These are phyloP conservation scores for Heliconius congener DNA, from an alignment of 1,140 invertebrate species.

Conservation along the genomic window DNA sequence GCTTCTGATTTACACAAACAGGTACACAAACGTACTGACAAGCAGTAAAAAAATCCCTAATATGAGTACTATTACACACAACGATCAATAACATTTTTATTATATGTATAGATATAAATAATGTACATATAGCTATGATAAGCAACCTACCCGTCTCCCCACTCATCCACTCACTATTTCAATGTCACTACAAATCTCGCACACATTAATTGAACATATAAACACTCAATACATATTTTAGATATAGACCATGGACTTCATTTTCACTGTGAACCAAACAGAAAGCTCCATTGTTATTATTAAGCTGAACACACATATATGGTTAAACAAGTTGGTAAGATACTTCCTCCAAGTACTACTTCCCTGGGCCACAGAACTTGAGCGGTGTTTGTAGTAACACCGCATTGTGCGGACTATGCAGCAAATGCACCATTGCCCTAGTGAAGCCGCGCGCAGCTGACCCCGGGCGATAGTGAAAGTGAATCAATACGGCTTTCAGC, in stretches of 20 bases:
- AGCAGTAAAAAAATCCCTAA: too few species aligned
- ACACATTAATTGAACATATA: not conserved
- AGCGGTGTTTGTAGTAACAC: slow-evolving; percentile 59
- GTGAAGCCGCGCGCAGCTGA: slow-evolving; percentile 78
- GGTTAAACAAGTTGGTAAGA: not conserved
- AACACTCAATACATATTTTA: not conserved
- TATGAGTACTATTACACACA: too few species aligned
- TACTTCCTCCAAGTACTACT: not conserved
- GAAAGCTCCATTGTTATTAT: not conserved
- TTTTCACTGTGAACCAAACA: not conserved
- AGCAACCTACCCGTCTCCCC: not conserved
- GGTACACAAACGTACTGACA: too few species aligned
- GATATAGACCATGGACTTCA: not conserved
- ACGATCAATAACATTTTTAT: too few species aligned
- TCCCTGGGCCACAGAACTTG: slow-evolving; percentile 14
- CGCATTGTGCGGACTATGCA: slow-evolving; percentile 65
- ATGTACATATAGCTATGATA: not conserved
- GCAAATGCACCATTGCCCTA: slow-evolving; percentile 74
- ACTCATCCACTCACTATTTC: not conserved
- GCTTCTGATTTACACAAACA: too few species aligned
- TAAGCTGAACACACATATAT: not conserved
- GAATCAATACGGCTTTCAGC: slow-evolving; percentile 75
- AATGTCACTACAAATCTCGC: not conserved
- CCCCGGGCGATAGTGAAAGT: slow-evolving; percentile 72
- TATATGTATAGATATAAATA: too few species aligned